Evolutionary conservation across 1,140 invertebrate genomes (phyloP).

Genomic region (Neotoxoptera formosana): DNA sequence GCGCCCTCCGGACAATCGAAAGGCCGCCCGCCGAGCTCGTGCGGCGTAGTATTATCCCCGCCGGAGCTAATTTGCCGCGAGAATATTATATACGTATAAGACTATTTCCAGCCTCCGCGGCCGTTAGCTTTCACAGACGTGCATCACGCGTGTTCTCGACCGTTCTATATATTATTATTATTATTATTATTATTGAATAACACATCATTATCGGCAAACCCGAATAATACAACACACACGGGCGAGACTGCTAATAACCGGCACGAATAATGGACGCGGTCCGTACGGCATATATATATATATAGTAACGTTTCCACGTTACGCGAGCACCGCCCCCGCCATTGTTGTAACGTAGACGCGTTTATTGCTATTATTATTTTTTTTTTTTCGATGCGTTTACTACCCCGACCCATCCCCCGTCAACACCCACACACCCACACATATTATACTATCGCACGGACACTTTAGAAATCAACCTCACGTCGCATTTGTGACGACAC

Average conservation of each 20-base stretch:
- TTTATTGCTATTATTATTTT: background rate
- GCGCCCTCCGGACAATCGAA: background rate
- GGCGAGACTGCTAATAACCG: constrained; percentile 2
- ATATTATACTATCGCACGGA: background rate
- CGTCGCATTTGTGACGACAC: background rate
- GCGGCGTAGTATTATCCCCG: background rate
- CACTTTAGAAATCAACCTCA: background rate
- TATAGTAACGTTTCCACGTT: background rate
- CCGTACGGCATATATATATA: no score
- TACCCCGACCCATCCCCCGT: background rate
- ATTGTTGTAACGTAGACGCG: background rate
- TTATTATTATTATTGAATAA: background rate
- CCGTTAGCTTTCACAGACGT: background rate
- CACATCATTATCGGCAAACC: background rate
- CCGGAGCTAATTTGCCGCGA: background rate
- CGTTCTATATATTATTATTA: background rate
- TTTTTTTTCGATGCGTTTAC: background rate
- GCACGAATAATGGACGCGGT: background rate
- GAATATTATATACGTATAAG: no score
- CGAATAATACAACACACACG: background rate
- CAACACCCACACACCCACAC: background rate
- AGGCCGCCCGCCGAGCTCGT: background rate
- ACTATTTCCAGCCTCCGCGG: background rate
- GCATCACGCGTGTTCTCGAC: background rate
- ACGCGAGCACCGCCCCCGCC: background rate